Evolutionary conservation across 2,888 invertebrate genomes (phyloP).

Genomic region (Hipparchia semele): DNA sequence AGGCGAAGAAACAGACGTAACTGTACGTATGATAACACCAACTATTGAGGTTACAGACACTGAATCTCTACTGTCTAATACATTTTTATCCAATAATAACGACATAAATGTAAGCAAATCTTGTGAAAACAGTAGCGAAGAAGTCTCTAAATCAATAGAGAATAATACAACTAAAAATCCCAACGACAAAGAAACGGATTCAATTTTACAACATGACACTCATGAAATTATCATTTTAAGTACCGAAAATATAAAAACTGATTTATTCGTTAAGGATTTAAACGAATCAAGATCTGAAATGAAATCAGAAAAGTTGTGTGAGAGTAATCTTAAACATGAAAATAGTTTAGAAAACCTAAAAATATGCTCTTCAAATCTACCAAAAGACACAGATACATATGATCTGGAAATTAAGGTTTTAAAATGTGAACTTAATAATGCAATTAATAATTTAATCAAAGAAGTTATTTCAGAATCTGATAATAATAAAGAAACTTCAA

Average conservation of each 20-base stretch:
- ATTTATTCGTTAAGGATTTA: conserved; percentile 70
- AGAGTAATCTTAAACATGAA: conserved; percentile 3
- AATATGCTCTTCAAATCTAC: conserved; percentile 33
- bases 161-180: conserved; percentile 16
- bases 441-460: conserved; percentile 74
- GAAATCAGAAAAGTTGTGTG: neutral
- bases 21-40: conserved; percentile 76
- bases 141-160: conserved; percentile 28
- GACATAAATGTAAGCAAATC: conserved; percentile 18
- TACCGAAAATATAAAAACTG: conserved; percentile 68
- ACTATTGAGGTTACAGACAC: conserved; percentile 78
- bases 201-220: conserved; percentile 28
- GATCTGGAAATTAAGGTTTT: conserved; percentile 72
- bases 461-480: conserved; percentile 72
- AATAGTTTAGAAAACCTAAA: conserved; percentile 23
- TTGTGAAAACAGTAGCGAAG: conserved; percentile 3
- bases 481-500: conserved; percentile 53
- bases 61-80: conserved; percentile 67
- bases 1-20: conserved; percentile 72
- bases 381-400: conserved; percentile 48
- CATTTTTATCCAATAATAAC: conserved; percentile 51
- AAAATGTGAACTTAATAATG: conserved; percentile 76
- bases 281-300: conserved; percentile 39
- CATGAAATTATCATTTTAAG: conserved; percentile 72
- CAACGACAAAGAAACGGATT: conserved; percentile 23